phyloP scores from a whole-genome alignment of 2,797 vertebrate species.

The Falco novaeseelandiae region DNA sequence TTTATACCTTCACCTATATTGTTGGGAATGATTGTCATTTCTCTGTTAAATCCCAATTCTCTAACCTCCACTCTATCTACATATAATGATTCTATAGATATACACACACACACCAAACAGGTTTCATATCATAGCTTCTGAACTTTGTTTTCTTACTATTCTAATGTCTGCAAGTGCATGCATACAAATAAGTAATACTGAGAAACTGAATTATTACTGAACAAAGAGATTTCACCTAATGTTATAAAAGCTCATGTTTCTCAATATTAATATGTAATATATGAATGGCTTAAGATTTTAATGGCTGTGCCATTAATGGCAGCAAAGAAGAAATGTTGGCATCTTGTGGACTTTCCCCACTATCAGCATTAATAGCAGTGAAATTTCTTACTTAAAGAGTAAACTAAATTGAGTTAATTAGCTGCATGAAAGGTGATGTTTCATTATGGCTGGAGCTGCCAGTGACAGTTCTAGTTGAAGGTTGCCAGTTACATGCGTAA shows the following conservation, averaged over 20 bases:
- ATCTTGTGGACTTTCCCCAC: background rate
- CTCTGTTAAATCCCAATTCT: background rate
- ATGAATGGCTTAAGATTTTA: background rate
- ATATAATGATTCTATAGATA: background rate
- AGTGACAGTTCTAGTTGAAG: background rate
- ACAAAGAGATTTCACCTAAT: background rate
- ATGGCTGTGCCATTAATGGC: background rate
- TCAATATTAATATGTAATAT: background rate
- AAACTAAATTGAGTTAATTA: background rate
- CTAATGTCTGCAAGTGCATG: background rate
- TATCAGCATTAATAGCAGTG: background rate
- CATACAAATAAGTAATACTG: background rate
- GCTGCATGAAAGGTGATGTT: background rate
- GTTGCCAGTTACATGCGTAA: background rate
- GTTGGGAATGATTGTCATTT: background rate
- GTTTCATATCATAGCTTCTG: background rate
- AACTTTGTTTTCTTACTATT: background rate
- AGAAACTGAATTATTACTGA: background rate
- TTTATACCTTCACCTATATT: background rate
- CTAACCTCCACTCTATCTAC: background rate
- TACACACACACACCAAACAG: background rate
- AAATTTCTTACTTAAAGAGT: background rate
- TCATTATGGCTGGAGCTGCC: background rate
- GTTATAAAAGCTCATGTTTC: background rate
- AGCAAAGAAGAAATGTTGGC: background rate